Base-by-base conservation (phyloP, 2,113 vertebrate genomes). In the Cryptomyrus ogoouensis region DNA sequence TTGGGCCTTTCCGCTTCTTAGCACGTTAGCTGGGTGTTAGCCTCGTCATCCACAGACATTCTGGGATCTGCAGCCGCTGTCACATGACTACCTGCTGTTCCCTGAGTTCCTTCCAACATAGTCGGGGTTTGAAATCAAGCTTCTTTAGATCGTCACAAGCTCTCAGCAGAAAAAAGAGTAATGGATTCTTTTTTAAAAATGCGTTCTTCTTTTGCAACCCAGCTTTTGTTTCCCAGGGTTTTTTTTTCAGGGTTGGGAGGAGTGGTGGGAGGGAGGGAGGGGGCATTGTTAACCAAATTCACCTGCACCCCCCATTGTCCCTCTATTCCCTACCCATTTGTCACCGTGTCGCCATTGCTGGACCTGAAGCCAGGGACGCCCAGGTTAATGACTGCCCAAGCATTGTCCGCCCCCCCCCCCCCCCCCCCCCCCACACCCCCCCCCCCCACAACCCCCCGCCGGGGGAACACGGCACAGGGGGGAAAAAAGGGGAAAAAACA, bases 311-410 rank as follows among this genome's bases (percentile, higher is more conserved):
- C 52, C 83, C 31, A 35, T 19, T 44, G 19, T 21, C 39, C 19
- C 89, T 13, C 17, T 31, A 10, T 46, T 90, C 62, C 77, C 42
- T 70, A 5, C 85, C 31, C 89, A 90, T 91, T 90, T 90, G 74
- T 91, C 90, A 90, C 46, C 19, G 31, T 70, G 87, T 70, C 88
- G 35, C 44, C 44, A 21, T 49, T 6, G 42, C 49, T 86, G 85
- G 74, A 90, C 85, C 77, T 62, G 35, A 42, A 44, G n/a, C 44
- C 39, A 35, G 77, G 47, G 35, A 53, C 56, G 47, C 74, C 53
- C 89, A 88, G 90, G 90, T 91, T 91, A 91, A 91, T 91, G 86
- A 91, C 74, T 44, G 4, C 24, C 83, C 31, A 15, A 15, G 52
- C 74, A 90, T 84, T 85, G 90, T 84, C 77, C 74, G 13, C 12